A percentile compares a stretch with the other conserved stretches of the same genome.
phyloP scores from a whole-genome alignment of 1,140 invertebrate species.

The Bradynema listronoti region DNA sequence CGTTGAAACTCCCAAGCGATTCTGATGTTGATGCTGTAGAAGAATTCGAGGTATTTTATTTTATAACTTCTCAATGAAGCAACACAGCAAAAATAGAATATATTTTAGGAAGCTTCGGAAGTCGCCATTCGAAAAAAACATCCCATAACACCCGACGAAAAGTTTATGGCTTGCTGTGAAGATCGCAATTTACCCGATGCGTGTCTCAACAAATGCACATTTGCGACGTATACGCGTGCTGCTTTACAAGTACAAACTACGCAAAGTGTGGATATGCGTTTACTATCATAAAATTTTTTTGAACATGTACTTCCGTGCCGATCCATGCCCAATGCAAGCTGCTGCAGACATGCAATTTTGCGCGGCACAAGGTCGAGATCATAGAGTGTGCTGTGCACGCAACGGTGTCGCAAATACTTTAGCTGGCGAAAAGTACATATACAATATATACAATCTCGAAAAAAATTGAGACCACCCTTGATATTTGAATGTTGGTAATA shows the following conservation, averaged over 20 bases:
- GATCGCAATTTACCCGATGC: slow-evolving; percentile 49
- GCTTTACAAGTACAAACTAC: slow-evolving; percentile 36
- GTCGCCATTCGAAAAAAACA: slow-evolving; percentile 16
- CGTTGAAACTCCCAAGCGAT: slow-evolving; percentile 33
- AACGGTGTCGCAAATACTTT: slow-evolving; percentile 52
- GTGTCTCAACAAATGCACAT: slow-evolving; percentile 51
- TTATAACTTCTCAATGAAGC: background rate
- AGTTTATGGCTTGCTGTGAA: slow-evolving; percentile 55
- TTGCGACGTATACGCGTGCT: slow-evolving; percentile 46
- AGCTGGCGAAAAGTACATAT: slow-evolving; percentile 42
- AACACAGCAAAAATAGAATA: slow-evolving; percentile 4
- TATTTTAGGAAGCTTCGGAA: background rate
- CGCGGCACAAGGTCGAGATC: slow-evolving; percentile 55
- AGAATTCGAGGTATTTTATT: slow-evolving; percentile 4
- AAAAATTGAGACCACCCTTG: too few species aligned
- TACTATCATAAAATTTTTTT: slow-evolving; percentile 25
- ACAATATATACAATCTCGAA: too few species aligned
- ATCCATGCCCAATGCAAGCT: slow-evolving; percentile 54
- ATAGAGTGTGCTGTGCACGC: slow-evolving; percentile 47
- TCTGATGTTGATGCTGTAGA: background rate
- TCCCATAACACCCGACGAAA: slow-evolving; percentile 46
- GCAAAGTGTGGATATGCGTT: background rate
- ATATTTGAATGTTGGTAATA: too few species aligned
- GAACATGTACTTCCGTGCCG: slow-evolving; percentile 57
- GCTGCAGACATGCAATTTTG: slow-evolving; percentile 58